Percentiles rank a stretch among this genome's conserved stretches.
Evolutionary conservation across 1,140 invertebrate species (phyloP).

Genomic region (silkworm (Bombyx mori)): DNA sequence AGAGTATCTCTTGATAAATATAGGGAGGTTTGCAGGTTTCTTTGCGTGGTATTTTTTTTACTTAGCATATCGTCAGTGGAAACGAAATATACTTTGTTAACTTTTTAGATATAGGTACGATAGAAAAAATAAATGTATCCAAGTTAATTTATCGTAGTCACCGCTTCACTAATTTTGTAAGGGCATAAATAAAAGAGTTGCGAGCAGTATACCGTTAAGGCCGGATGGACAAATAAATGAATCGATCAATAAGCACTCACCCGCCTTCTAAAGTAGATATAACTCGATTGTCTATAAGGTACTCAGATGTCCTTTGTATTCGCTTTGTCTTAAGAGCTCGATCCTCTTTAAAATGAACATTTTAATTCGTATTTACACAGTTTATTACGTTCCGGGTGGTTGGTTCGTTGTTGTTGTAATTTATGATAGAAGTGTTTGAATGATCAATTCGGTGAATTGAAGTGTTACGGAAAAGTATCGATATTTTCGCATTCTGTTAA

Average conservation of each 20-base stretch:
- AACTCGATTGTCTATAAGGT: constrained; percentile 5
- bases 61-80: too few relatives aligned
- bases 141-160: too few relatives aligned
- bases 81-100: too few relatives aligned
- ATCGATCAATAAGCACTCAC: constrained; percentile 32
- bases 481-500: background rate
- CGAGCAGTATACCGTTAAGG: constrained; percentile 50
- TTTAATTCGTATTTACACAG: too few relatives aligned
- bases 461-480: background rate
- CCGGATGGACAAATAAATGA: constrained; percentile 63
- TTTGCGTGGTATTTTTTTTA: background rate
- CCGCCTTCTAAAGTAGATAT: background rate
- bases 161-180: constrained; percentile 20
- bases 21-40: background rate
- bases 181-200: constrained; percentile 45
- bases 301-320: background rate
- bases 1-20: background rate
- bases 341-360: too few relatives aligned
- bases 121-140: too few relatives aligned
- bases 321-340: background rate
- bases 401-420: too few relatives aligned
- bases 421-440: background rate
- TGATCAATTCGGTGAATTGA: background rate
- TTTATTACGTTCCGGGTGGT: too few relatives aligned
- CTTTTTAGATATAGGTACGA: too few relatives aligned